Evolutionary conservation across 1,140 invertebrate genomes (phyloP).

Genomic region (Lethocerus indicus): DNA sequence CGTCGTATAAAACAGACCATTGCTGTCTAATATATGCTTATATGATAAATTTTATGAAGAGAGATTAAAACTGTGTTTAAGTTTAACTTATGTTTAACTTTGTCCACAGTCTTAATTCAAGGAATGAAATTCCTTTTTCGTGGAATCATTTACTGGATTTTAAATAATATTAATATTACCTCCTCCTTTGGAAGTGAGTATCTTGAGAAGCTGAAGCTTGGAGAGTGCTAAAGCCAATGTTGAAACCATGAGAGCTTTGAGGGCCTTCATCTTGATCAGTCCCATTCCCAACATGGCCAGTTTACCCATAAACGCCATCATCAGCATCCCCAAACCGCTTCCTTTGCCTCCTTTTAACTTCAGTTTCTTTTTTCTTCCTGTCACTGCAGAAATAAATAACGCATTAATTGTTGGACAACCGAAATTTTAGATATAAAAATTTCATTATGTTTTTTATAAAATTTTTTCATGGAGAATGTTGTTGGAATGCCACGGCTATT

Average conservation of each 20-base stretch:
- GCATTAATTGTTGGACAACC: neutral
- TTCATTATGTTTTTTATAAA: too few relatives aligned
- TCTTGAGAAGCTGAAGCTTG: constrained; percentile 10
- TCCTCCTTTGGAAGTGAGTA: constrained; percentile 3
- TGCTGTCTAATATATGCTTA: neutral
- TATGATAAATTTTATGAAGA: neutral
- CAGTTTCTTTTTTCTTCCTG: constrained; percentile 5
- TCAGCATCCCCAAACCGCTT: constrained; percentile 9
- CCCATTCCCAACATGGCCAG: constrained; percentile 13
- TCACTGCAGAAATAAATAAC: constrained; percentile 1
- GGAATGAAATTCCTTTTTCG: neutral
- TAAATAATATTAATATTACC: neutral
- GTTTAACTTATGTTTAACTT: neutral
- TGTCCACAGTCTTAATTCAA: neutral
- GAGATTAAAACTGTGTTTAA: neutral
- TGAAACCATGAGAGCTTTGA: constrained; percentile 10
- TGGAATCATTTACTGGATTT: constrained; percentile 1
- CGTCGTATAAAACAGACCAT: neutral
- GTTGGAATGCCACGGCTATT: too few relatives aligned
- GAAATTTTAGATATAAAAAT: too few relatives aligned
- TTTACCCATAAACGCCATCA: constrained; percentile 11
- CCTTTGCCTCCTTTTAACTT: neutral
- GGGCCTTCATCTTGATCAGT: constrained; percentile 13
- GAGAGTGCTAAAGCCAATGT: constrained; percentile 5
- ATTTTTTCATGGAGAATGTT: too few relatives aligned